Evolutionary conservation across 2,113 vertebrate genomes (phyloP), one percentile per base, ranked within the genome.

Genomic region (Oryzias melastigma): DNA sequence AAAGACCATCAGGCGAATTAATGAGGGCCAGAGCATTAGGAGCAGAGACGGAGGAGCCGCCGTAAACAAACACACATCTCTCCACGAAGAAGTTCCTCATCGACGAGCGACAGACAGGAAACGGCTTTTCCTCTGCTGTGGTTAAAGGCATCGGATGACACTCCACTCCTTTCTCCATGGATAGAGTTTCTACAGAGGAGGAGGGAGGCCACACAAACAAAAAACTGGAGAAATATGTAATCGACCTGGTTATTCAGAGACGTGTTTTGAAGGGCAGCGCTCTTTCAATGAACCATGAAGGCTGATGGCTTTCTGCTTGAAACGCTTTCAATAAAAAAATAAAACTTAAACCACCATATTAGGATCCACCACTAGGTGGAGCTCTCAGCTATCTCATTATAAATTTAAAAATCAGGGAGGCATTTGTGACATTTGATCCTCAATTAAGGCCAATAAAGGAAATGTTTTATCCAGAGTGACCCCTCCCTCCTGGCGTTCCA

Each of bases 1-100:
- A 87, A 89, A 90, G 82, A 77, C 73, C 85, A 89, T 87, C 86
- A 88, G 77, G 81, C 58, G 82, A 87, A 89, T 90, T 90, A 90
- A 89, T 85, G 88, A 89, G 86, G 85, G 83, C 60, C 82, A 87
- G 84, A 73, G 69, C 84, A 83, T 87, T 83, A 89, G 80, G 77
- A 85, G 80, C 48, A 69, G 74, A 85, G 79, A 78, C 55, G 15
- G 47, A 82, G 10, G 78, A 57, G 71, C 72, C 64, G 69, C 82
- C 78, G 75, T 79, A 86, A 86, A 91, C 87, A 88, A 87, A 90
- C 75, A 87, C 78, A 73, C 75, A 86, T 88, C 83, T 75, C 68
- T 86, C 78, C 87, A 83, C 78, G 27, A 79, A 75, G 84, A 52
- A 42, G 62, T 35, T 35, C 35, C 10, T 12, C 35, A 35, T 35